Evolutionary conservation across 2,113 vertebrate species (phyloP).

Genomic region (Orcinus orca): DNA sequence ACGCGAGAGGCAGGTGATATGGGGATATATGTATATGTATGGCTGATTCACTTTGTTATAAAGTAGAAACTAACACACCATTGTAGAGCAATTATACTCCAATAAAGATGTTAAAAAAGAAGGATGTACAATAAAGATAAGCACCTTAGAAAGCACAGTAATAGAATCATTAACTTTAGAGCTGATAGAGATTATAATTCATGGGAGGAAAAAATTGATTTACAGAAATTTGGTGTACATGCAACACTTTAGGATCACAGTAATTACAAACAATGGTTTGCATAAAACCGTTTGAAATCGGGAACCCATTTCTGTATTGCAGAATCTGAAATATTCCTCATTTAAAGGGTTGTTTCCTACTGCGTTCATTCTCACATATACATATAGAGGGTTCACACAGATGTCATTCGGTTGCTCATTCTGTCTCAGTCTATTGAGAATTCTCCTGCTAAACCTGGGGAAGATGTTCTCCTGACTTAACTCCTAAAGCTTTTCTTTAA

Average conservation of each 20-base stretch:
- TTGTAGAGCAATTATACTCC: too few species aligned
- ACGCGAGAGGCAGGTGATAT: too few species aligned
- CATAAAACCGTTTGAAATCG: neutral
- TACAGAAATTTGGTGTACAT: neutral
- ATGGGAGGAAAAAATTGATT: neutral
- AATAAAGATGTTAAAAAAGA: neutral
- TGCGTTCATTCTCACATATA: neutral
- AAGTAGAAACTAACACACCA: too few species aligned
- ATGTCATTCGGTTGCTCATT: neutral
- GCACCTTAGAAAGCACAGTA: neutral
- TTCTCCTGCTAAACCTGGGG: neutral
- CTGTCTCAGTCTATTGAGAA: neutral
- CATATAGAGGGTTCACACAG: neutral
- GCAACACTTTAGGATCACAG: neutral
- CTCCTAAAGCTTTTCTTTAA: neutral
- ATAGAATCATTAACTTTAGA: neutral
- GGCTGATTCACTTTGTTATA: too few species aligned
- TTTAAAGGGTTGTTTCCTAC: neutral
- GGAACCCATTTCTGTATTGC: neutral
- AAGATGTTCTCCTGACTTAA: neutral
- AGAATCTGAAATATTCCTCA: neutral
- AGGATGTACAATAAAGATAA: neutral
- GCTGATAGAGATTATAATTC: neutral
- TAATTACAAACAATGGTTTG: neutral
- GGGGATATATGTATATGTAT: too few species aligned